phyloP scores from a whole-genome alignment of 2,113 vertebrate genomes.

The Xenus cinereus region DNA sequence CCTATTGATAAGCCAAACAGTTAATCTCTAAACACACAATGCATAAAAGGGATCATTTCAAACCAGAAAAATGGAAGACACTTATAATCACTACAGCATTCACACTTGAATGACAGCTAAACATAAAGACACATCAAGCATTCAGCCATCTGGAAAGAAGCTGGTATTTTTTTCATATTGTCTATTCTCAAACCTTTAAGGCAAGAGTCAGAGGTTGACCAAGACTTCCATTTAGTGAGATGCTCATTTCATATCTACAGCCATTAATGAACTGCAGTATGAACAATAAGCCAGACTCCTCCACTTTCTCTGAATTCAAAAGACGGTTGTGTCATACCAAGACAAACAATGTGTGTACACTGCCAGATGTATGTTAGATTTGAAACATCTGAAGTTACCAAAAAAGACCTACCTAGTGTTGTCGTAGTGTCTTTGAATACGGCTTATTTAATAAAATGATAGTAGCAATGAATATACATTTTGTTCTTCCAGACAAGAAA shows the following conservation, averaged over 20 bases:
- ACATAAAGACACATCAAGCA: slow-evolving; percentile 78
- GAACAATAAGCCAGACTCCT: slow-evolving; percentile 57
- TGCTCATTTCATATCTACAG: slow-evolving; percentile 73
- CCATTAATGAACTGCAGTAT: slow-evolving; percentile 50
- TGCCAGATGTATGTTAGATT: not conserved
- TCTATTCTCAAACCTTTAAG: slow-evolving; percentile 75
- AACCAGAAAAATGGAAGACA: slow-evolving; percentile 73
- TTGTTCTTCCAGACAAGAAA: slow-evolving; percentile 2
- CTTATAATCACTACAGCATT: slow-evolving; percentile 76
- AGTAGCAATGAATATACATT: not conserved
- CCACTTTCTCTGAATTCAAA: slow-evolving; percentile 40
- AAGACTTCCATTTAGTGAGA: slow-evolving; percentile 74
- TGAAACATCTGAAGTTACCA: not conserved
- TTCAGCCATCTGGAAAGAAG: slow-evolving; percentile 77
- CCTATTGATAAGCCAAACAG: slow-evolving; percentile 68
- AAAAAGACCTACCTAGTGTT: not conserved
- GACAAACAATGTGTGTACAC: not conserved
- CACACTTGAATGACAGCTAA: slow-evolving; percentile 76
- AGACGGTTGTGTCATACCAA: slow-evolving; percentile 39
- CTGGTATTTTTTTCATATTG: slow-evolving; percentile 69
- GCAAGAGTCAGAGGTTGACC: slow-evolving; percentile 76
- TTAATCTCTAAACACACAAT: slow-evolving; percentile 74
- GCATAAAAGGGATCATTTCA: slow-evolving; percentile 75
- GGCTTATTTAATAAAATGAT: not conserved
- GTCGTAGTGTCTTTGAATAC: not conserved